Evolutionary conservation across 2,888 invertebrate species (phyloP).

Genomic region (Mesoligia furuncula): DNA sequence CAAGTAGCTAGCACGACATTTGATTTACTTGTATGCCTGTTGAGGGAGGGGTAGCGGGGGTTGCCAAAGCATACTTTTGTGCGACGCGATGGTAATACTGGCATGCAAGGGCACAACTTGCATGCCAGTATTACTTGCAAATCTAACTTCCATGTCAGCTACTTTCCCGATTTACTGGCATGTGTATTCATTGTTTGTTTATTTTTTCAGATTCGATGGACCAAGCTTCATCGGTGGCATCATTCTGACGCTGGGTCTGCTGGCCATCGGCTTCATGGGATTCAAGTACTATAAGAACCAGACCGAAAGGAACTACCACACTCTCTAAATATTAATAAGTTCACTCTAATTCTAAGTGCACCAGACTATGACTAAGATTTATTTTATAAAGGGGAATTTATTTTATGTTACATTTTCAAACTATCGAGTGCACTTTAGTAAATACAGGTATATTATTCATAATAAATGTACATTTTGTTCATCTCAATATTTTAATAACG

Average conservation of each 20-base stretch:
- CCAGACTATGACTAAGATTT: constrained; percentile 69
- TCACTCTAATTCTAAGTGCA: constrained; percentile 79
- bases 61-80: no score
- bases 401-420: constrained; percentile 56
- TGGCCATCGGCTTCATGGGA: constrained; percentile 95
- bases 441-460: constrained; percentile 59
- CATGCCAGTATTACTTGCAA: no score
- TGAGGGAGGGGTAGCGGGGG: no score
- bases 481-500: constrained; percentile 56
- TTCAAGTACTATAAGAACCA: constrained; percentile 97
- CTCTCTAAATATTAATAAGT: constrained; percentile 91
- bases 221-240: constrained; percentile 96
- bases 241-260: constrained; percentile 94
- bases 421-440: constrained; percentile 64
- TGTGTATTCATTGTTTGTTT: background rate
- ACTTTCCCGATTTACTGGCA: no score
- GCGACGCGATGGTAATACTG: no score
- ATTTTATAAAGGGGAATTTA: constrained; percentile 61
- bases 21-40: no score
- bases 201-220: constrained; percentile 92
- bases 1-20: no score
- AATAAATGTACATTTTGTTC: constrained; percentile 52
- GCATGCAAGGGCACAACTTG: no score
- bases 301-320: constrained; percentile 96
- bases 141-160: no score